Base-by-base conservation (phyloP, 2,113 vertebrate genomes). In the Acrocephalus kingi region DNA sequence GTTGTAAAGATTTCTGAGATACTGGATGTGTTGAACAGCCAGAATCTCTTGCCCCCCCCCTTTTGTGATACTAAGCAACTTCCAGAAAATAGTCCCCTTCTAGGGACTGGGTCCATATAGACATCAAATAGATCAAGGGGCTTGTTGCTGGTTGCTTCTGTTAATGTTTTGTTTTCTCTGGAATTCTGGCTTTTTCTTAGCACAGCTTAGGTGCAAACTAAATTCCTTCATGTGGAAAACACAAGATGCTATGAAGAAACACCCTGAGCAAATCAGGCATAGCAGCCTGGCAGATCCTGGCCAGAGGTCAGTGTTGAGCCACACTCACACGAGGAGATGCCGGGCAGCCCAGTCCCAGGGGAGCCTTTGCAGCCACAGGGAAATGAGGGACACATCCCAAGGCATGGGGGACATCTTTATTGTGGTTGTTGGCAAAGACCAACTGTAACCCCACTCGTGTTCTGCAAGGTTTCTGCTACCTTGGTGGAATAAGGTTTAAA, bases 351-450 rank as follows among this genome's bases (percentile, higher is more conserved):
- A 3, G 8, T 24, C 20, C 45, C 4, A 2, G 21, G 0, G 1
- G 12, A 22, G 6, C 33, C 66, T 67, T 43, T 43, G 35, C 0
- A 3, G 28, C 31, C 59, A 9, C 0, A 0, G 25, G 46, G 15
- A 43, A 41, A 74, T 2, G 51, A 51, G 15, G 24, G 41, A 49
- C 6, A 5, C 21, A 28, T 25, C 37, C 35, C 71, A 35, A 15
- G 20, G 59, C 1, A 0, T 4, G 55, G 35, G 19, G 21, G 9
- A 13, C 27, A 58, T 21, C 37, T 71, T 59, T n/a, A 20, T 1
- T 27, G 62, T 9, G 30, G 10, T 2, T 73, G 9, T 33, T 22
- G 52, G 35, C 61, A 48, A 62, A 85, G 45, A 52, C 35, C 0
- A 3, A 13, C 33, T 27, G 43, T 24, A 71, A n/a, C 14, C 28